phyloP scores from a whole-genome alignment of 1,140 invertebrate genomes.

The Drosophila obscura region DNA sequence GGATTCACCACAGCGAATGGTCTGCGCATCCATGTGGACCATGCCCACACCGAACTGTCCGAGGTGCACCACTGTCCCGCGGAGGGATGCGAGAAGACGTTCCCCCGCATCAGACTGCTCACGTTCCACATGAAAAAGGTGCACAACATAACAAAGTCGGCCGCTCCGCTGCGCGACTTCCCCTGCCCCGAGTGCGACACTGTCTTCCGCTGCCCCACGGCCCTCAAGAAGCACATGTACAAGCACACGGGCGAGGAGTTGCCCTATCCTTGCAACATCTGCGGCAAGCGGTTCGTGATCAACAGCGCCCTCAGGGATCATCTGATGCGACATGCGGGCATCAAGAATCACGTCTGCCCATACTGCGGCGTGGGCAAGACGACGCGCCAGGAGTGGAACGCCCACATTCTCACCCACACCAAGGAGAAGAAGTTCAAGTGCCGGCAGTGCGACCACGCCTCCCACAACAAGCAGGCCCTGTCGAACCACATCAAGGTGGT shows the following conservation, averaged over 20 bases:
- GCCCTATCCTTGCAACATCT: constrained; percentile 86
- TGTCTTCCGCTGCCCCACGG: constrained; percentile 78
- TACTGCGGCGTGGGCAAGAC: constrained; percentile 81
- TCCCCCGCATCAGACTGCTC: constrained; percentile 72
- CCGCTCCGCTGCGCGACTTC: constrained; percentile 67
- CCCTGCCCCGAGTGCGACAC: constrained; percentile 78
- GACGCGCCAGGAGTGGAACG: constrained; percentile 79
- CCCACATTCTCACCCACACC: constrained; percentile 79
- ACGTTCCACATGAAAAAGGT: constrained; percentile 80
- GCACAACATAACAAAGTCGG: constrained; percentile 74
- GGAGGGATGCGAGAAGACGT: constrained; percentile 74
- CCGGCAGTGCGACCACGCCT: constrained; percentile 73
- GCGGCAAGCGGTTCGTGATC: constrained; percentile 83
- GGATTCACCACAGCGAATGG: constrained; percentile 80
- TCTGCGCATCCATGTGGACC: constrained; percentile 76
- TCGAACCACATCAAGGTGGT: constrained; percentile 78
- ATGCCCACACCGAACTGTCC: constrained; percentile 72
- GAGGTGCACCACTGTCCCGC: constrained; percentile 70
- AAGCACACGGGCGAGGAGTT: constrained; percentile 85
- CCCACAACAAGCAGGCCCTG: constrained; percentile 76
- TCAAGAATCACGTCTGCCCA: constrained; percentile 80
- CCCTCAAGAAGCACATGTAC: constrained; percentile 85
- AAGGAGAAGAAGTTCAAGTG: constrained; percentile 82
- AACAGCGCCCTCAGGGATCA: constrained; percentile 78
- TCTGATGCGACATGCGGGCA: constrained; percentile 78